Conservation (phyloP, 2,113 vertebrate genomes). For the Equus przewalskii region DNA sequence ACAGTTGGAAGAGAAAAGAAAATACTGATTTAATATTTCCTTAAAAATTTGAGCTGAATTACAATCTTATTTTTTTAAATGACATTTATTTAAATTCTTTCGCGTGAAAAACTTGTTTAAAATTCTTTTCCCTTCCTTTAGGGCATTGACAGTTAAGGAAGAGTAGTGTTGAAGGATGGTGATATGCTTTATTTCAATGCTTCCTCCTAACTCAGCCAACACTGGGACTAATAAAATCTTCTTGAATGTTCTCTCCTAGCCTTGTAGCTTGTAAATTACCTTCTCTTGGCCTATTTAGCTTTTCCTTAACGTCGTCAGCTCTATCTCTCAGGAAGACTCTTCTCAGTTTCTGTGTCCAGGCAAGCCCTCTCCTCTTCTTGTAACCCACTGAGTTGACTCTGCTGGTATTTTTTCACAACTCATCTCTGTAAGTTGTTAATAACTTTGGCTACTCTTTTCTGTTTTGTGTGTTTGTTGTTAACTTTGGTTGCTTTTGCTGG, state of each 20-base stretch:
- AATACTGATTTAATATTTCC: background rate
- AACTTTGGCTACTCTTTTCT: background rate
- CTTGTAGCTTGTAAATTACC: background rate
- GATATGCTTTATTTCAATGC: background rate
- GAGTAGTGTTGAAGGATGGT: background rate
- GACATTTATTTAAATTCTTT: background rate
- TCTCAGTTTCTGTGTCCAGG: background rate
- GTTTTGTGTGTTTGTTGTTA: background rate
- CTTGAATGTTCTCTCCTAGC: background rate
- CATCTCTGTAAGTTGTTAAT: background rate
- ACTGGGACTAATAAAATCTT: background rate
- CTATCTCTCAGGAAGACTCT: background rate
- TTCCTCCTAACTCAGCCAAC: background rate
- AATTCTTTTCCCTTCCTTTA: background rate
- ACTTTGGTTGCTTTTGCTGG: background rate
- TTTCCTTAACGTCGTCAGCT: background rate
- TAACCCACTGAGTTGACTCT: background rate
- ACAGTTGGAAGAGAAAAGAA: background rate
- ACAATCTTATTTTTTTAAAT: background rate
- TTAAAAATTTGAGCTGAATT: background rate
- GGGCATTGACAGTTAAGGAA: background rate
- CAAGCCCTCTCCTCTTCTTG: background rate
- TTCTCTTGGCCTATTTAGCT: background rate
- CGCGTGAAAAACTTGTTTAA: background rate
- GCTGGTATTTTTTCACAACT: background rate